Evolutionary conservation across 2,113 vertebrate genomes (phyloP), one percentile per base, ranked within the genome.

Genomic region (Gavialis gangeticus): DNA sequence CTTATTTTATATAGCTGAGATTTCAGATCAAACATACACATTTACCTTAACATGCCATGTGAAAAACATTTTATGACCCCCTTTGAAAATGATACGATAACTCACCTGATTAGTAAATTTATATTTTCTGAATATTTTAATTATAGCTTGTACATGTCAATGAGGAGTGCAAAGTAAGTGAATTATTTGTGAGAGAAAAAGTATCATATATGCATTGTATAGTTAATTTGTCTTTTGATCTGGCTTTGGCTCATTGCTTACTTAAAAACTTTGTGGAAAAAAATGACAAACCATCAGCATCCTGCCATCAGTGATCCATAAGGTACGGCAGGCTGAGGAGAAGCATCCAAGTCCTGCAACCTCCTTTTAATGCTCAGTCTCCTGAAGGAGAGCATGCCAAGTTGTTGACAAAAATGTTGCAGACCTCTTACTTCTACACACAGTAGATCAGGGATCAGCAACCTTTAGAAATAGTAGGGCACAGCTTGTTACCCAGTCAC

Each of bases 201-300:
- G 37, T 57, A 64, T 58, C 46, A 46, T 88, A 30, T 78, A 16
- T 71, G 78, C 62, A 46, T 46, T 66, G 56, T 56, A 75, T 12
- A 92, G 13, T 77, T 84, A 84, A 89, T 95, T 90, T 91, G 46
- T 91, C 92, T 94, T 87, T 88, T 92, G 56, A 59, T 94, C 75
- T 88, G 83, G 58, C 85, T 89, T 95, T 96, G 94, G 92, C 92
- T 94, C 78, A 79, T 85, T 90, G 55, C 58, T 95, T 80, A 89
- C 82, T 81, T 76, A 85, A 27, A 46, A 89, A 84, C 62, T 86
- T 86, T 3, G 58, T 96, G 90, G 95, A 95, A 97, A 96, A 95
- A 97, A 96, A 95, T 91, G 58, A 91, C 80, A 80, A 76, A 87
- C 62, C 82, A 71, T 95, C 92, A 95, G 71, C 62, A 80, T 95